Percentiles rank a stretch among this genome's conserved stretches.
Evolutionary conservation across 2,797 vertebrate genomes (phyloP).

Genomic region (Siniperca scherzeri): DNA sequence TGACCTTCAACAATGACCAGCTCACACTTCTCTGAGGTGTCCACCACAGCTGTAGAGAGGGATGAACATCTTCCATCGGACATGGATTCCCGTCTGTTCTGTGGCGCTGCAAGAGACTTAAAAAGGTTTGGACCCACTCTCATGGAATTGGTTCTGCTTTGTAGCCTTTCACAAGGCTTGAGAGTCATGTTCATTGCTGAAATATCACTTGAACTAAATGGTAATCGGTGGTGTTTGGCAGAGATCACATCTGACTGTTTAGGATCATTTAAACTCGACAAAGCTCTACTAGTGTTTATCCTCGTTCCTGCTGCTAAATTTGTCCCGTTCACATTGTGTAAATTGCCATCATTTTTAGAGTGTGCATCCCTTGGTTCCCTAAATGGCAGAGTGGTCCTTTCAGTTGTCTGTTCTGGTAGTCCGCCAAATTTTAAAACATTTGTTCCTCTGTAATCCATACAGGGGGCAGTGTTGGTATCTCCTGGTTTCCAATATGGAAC

Average conservation of each 20-base stretch:
- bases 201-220: slow-evolving; percentile 39
- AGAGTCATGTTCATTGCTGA: slow-evolving; percentile 21
- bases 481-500: slow-evolving; percentile 63
- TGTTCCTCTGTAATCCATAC: slow-evolving; percentile 43
- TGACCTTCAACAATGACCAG: slow-evolving; percentile 77
- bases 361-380: slow-evolving; percentile 39
- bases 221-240: slow-evolving; percentile 34
- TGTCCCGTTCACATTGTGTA: slow-evolving; percentile 38
- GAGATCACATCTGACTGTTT: slow-evolving; percentile 32
- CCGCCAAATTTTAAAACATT: slow-evolving; percentile 10
- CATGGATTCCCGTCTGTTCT: slow-evolving; percentile 38
- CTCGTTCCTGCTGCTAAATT: slow-evolving; percentile 9
- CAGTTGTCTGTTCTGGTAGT: slow-evolving; percentile 28
- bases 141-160: slow-evolving; percentile 25
- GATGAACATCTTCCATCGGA: slow-evolving; percentile 74
- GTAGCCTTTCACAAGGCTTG: slow-evolving; percentile 38
- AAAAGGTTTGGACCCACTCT: slow-evolving; percentile 28
- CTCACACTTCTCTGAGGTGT: slow-evolving; percentile 83
- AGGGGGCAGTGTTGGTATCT: slow-evolving; percentile 38
- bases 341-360: slow-evolving; percentile 27
- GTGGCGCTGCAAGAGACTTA: slow-evolving; percentile 11
- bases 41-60: slow-evolving; percentile 81
- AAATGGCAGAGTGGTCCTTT: slow-evolving; percentile 47
- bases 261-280: slow-evolving; percentile 16
- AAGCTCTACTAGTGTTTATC: slow-evolving; percentile 8